Evolutionary conservation across 2,113 vertebrate genomes (phyloP).

Genomic region (Merops nubicus): DNA sequence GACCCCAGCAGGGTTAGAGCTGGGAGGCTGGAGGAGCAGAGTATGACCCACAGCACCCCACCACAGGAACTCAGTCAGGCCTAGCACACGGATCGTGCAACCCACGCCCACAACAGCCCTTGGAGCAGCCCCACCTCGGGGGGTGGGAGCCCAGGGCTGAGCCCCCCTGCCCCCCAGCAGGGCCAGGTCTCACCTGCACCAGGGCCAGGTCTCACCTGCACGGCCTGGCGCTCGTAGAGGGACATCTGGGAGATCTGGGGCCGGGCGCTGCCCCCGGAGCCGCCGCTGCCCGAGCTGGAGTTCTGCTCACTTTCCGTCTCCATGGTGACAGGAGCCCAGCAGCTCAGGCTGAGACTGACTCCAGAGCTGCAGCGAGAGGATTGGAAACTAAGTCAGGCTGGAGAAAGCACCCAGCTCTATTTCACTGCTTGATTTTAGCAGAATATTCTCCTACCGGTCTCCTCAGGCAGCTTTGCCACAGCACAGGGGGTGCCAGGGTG

Average conservation of each 20-base stretch:
- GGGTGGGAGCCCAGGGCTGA: no score
- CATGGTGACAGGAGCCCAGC: slow-evolving; percentile 78
- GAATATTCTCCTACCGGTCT: background rate
- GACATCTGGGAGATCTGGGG: slow-evolving; percentile 97
- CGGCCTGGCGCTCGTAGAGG: slow-evolving; percentile 93
- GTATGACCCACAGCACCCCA: background rate
- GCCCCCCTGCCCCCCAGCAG: no score
- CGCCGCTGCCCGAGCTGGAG: slow-evolving; percentile 84
- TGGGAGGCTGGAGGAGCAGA: background rate
- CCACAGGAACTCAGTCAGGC: background rate
- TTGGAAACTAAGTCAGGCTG: slow-evolving; percentile 2
- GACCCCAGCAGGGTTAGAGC: background rate
- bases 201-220: slow-evolving; percentile 80
- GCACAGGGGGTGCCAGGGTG: accelerated
- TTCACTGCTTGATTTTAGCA: background rate
- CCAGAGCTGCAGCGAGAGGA: slow-evolving; percentile 49
- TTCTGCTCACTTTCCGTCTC: slow-evolving; percentile 95
- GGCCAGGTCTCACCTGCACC: no score
- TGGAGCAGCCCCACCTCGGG: no score
- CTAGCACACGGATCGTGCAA: background rate
- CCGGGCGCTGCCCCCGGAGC: slow-evolving; percentile 86
- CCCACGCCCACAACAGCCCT: background rate
- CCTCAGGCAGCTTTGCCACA: background rate
- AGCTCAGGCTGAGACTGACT: slow-evolving; percentile 49
- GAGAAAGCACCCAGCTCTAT: background rate